Base-by-base conservation (phyloP, 2,797 vertebrate species). In the Tarsius wallacei region DNA sequence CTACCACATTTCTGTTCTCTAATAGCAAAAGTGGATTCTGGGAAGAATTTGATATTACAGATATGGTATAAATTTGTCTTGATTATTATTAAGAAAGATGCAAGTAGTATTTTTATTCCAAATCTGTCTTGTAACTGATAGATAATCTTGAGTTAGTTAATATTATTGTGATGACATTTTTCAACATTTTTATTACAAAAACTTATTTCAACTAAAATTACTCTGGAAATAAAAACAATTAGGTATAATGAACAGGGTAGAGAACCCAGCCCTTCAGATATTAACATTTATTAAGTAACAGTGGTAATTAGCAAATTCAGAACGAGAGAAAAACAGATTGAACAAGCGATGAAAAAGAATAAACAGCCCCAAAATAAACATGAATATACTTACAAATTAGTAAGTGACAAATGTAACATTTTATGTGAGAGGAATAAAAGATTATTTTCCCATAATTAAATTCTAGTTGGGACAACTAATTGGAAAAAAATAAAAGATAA, bases 371-470 rank as follows among this genome's bases (percentile, higher is more conserved):
- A 1, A 83, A 85, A 74, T 59, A 74, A 87, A 80, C 9, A 95
- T 21, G 63, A n/a, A 80, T 55, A 28, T 16, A 47, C 6, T 71
- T 47, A 21, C n/a, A 47, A 63, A 91, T 63, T 53, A 55, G 7
- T 91, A 63, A 81, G 19, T 66, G 55, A 61, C 64, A 95, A 86
- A 71, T 78, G 55, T 86, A 64, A 71, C 26, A 64, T 86, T 80
- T 63, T 81, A 64, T 28, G 17, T 74, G 33, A 66, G 24, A 73
- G 3, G 5, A 55, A 49, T 36, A 49, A 81, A 81, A 42, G 47
- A 15, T 8, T 57, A 13, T 74, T 74, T 80, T 49, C 28, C 24
- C 28, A 91, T n/a, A 81, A 81, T 49, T 57, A 81, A 74, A 57
- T 57, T 77, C 16, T 57, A 0, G 42, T 42, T 42, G 42, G 42